Base-by-base conservation (phyloP, 2,113 vertebrate genomes). In the Taurulus bubalis region DNA sequence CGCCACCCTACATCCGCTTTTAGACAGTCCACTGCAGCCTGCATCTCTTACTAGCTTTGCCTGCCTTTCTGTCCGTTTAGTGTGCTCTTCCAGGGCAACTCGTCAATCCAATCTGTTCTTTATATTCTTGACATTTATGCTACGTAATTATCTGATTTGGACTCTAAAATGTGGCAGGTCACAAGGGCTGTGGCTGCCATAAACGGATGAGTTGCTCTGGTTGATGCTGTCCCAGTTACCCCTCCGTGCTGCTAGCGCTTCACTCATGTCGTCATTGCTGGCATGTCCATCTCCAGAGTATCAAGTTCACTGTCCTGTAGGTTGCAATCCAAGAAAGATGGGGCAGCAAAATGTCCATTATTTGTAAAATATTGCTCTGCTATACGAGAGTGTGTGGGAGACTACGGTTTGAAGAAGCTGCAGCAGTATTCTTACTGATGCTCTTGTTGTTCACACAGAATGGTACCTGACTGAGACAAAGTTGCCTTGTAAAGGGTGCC, bases 231-330 rank as follows among this genome's bases (percentile, higher is more conserved):
- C 38, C 32, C 65, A 15, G 77, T 73, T 53, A 11, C 63, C 53
- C 63, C 56, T 77, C 76, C 67, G 45, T 90, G 63, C 71, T 65
- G 89, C 89, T 84, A 86, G 86, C 87, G 79, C 63, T 69, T 84
- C 85, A 77, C 71, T 88, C 80, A 78, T 83, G 59, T 79, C 70
- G 59, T 77, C 81, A 83, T 83, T 36, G 85, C 88, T 84, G 77
- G 11, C 70, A 1, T 62, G 55, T 82, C 40, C 2, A 8, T 82
- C 55, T 86, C 56, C 66, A 74, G 55, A 81, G 80, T 55, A 73
- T 68, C 30, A 10, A 45, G 75, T 73, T 79, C 7, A 8, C 40
- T 38, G 70, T 42, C 45, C 59, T 75, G 63, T 71, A 71, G 64
- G 49, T 74, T 69, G 22, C 22, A 79, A 32, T 53, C 8, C 9